These are phyloP conservation scores for Centropus bengalensis DNA, from an alignment of 2,113 vertebrate genomes.

Conservation along the genomic window DNA sequence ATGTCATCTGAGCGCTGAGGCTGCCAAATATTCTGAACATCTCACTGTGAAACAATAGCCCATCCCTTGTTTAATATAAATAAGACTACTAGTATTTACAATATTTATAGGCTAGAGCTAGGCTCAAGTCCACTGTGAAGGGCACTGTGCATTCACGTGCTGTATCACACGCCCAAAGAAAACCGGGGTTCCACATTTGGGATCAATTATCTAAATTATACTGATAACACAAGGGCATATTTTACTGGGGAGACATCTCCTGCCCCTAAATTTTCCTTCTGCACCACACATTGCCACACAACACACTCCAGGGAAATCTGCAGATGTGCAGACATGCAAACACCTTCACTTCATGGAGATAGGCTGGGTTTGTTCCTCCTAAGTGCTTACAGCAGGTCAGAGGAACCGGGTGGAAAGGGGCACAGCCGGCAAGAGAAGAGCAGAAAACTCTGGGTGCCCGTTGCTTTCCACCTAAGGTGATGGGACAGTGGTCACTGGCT, in stretches of 20 bases:
- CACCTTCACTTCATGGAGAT: not conserved
- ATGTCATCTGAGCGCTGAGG: not conserved
- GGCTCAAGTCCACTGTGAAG: not conserved
- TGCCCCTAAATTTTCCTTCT: not conserved
- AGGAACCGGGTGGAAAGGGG: not conserved
- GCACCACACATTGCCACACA: not conserved
- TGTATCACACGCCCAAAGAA: not conserved
- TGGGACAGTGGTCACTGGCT: not conserved
- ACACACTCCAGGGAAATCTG: too few species aligned
- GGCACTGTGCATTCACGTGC: not conserved
- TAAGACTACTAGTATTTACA: not conserved
- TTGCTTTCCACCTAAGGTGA: not conserved
- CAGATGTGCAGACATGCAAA: not conserved
- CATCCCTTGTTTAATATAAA: not conserved
- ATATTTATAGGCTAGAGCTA: not conserved
- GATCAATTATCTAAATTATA: not conserved
- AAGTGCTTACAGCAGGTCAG: not conserved
- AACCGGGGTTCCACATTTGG: not conserved
- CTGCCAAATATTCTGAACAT: not conserved
- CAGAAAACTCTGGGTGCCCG: not conserved
- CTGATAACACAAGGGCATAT: accelerated
- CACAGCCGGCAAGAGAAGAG: not conserved
- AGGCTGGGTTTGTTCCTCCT: not conserved
- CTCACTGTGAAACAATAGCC: not conserved
- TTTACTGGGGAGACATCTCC: not conserved